Conservation (phyloP, 2,797 vertebrate genomes). For the Spea hammondii region DNA sequence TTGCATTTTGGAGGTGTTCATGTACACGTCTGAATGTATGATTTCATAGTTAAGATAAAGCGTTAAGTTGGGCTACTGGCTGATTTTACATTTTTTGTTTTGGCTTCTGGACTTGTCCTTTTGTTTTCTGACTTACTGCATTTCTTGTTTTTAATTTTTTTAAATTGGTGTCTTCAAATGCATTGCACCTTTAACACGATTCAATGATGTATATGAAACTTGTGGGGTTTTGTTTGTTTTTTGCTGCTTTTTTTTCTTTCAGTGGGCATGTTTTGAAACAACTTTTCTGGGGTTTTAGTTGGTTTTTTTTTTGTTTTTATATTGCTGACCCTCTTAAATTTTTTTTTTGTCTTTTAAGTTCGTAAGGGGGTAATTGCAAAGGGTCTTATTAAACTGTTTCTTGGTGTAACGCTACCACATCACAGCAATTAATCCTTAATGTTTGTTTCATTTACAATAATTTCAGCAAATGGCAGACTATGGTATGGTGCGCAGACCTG, state of each 20-base stretch:
- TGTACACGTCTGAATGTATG: not conserved
- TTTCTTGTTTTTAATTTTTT: too few relatives aligned
- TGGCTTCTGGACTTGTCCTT: not conserved
- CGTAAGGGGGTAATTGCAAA: not conserved
- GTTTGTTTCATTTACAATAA: conserved; percentile 59
- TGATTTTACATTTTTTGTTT: not conserved
- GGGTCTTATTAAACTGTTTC: not conserved
- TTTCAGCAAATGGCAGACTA: conserved; percentile 77
- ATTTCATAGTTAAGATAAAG: not conserved
- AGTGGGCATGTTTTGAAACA: conserved; percentile 25
- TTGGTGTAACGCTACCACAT: not conserved
- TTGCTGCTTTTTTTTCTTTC: not conserved
- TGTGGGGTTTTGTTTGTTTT: not conserved
- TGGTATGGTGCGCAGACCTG: conserved; percentile 74
- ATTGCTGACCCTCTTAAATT: not conserved
- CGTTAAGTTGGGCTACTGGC: not conserved
- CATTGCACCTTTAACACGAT: conserved; percentile 79
- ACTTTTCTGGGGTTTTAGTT: not conserved
- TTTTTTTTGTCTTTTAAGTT: conserved; percentile 13
- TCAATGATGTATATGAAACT: conserved; percentile 25
- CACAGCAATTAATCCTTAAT: not conserved
- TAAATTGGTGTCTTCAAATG: conserved; percentile 64
- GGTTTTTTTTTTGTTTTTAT: not conserved
- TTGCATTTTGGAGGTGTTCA: not conserved
- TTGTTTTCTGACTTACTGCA: too few relatives aligned